Conservation (phyloP, 2,888 invertebrate species). For the Nasonovia ribisnigri region DNA sequence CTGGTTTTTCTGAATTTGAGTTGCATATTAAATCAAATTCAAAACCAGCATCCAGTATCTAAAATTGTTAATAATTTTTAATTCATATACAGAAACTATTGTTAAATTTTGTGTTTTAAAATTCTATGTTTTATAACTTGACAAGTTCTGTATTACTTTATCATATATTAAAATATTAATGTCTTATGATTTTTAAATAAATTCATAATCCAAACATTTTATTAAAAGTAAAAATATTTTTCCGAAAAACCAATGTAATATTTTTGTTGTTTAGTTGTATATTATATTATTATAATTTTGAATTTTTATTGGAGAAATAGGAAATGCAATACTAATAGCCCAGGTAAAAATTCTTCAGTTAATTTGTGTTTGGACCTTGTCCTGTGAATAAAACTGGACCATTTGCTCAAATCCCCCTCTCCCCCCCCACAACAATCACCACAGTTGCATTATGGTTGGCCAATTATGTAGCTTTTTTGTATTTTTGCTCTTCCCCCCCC, state of each 20-base stretch:
- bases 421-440: too few species aligned
- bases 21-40: slow-evolving; percentile 68
- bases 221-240: neutral
- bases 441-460: too few species aligned
- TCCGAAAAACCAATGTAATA: neutral
- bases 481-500: too few species aligned
- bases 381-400: too few species aligned
- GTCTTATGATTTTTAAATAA: neutral
- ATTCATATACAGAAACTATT: neutral
- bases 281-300: neutral
- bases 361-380: too few species aligned
- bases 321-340: neutral
- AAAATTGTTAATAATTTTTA: slow-evolving; percentile 65
- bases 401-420: too few species aligned
- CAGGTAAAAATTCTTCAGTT: too few species aligned
- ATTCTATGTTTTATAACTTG: neutral
- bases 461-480: too few species aligned
- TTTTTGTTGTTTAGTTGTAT: neutral
- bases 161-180: too few species aligned
- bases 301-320: neutral
- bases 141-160: neutral
- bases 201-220: neutral
- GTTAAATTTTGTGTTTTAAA: neutral
- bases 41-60: slow-evolving; percentile 77
- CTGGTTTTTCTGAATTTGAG: slow-evolving; percentile 35